Evolutionary conservation across 1,140 invertebrate species (phyloP).

Genomic region (Bombus soroeensis): DNA sequence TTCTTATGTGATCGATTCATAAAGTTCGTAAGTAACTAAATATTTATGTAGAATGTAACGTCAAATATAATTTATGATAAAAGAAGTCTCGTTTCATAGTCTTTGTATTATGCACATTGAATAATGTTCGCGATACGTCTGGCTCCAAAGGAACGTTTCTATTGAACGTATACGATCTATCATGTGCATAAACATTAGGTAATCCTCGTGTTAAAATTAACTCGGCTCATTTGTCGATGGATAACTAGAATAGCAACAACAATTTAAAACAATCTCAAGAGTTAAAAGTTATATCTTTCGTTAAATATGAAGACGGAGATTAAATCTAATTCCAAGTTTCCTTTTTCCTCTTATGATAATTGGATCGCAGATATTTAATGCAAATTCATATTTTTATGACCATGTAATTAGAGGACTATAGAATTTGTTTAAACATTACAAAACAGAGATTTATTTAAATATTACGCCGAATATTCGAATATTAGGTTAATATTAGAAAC

Average conservation of each 20-base stretch:
- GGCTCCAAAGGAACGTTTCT: not conserved
- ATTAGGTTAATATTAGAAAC: too few relatives aligned
- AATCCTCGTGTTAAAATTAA: conserved; percentile 24
- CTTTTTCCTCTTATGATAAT: not conserved
- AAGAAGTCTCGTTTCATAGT: conserved; percentile 4
- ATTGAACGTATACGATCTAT: conserved; percentile 4
- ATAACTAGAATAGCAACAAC: not conserved
- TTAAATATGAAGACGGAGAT: not conserved
- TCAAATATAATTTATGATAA: conserved; percentile 20
- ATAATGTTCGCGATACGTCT: conserved; percentile 3
- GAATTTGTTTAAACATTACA: too few relatives aligned
- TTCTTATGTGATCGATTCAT: conserved; percentile 12
- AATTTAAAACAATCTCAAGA: too few relatives aligned
- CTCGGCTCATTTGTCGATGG: not conserved
- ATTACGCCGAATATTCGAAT: too few relatives aligned
- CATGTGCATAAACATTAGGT: conserved; percentile 17
- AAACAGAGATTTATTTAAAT: too few relatives aligned
- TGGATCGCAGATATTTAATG: not conserved
- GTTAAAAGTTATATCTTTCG: not conserved
- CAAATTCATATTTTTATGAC: not conserved
- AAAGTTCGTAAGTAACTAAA: not conserved
- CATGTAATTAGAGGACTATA: not conserved
- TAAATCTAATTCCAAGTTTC: not conserved
- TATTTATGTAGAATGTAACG: conserved; percentile 15
- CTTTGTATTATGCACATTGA: not conserved